A percentile compares a stretch with the other conserved stretches of the same genome.
These are phyloP conservation scores for Coluber constrictor DNA, from an alignment of 2,797 vertebrate genomes.

Conservation along the genomic window DNA sequence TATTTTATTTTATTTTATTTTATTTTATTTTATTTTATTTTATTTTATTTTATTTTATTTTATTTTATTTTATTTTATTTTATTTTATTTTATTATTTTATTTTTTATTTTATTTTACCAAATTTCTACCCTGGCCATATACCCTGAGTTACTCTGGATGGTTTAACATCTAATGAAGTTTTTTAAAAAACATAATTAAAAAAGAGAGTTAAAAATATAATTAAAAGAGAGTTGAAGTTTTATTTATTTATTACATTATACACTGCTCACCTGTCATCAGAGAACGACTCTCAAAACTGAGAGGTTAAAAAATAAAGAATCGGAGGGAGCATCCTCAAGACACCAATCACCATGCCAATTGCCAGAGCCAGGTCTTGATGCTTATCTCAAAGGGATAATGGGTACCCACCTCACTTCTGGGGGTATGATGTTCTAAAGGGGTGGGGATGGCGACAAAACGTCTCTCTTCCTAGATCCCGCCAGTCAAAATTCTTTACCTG, in stretches of 20 bases:
- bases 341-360: neutral
- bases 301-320: neutral
- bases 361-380: no score
- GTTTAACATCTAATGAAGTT: neutral
- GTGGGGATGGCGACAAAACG: no score
- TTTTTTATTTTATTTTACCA: neutral
- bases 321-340: neutral
- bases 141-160: neutral
- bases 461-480: no score
- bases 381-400: no score
- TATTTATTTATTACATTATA: neutral
- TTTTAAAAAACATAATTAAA: neutral
- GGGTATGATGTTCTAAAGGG: no score
- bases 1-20: no score
- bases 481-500: no score
- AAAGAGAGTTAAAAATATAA: neutral
- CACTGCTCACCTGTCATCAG: neutral
- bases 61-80: no score
- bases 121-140: neutral
- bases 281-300: neutral
- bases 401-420: no score
- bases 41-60: no score
- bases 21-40: no score
- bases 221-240: neutral
- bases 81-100: no score